Evolutionary conservation across 2,888 invertebrate genomes (phyloP).

Genomic region (Oasisia sp.): DNA sequence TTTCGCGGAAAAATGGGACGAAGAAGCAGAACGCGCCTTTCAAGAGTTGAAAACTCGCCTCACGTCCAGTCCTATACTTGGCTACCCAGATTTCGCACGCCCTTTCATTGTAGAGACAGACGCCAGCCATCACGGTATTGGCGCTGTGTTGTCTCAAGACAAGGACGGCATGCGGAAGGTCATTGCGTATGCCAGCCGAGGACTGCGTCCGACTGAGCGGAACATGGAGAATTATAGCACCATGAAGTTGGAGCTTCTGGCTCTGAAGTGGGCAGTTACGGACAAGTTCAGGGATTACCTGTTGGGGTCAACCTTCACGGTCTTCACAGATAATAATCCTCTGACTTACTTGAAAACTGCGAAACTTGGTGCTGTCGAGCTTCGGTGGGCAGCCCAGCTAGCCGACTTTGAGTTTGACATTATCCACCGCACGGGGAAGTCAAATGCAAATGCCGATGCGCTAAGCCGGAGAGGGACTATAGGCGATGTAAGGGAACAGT

Average conservation of each 20-base stretch:
- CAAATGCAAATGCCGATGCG: too few species aligned
- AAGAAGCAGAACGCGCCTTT: too few species aligned
- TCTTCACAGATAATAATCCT: conserved; percentile 28
- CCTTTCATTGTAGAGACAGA: neutral
- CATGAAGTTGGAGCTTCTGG: conserved; percentile 40
- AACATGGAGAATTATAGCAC: conserved; percentile 26
- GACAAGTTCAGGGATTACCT: conserved; percentile 41
- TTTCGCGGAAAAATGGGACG: too few species aligned
- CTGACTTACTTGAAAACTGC: conserved; percentile 31
- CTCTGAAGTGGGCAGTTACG: conserved; percentile 40
- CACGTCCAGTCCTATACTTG: neutral
- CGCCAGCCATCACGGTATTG: neutral
- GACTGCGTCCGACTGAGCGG: neutral
- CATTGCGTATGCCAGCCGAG: neutral
- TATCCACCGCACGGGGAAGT: neutral
- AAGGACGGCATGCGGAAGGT: neutral
- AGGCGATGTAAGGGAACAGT: neutral
- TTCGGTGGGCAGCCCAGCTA: conserved; percentile 40
- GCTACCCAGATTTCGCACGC: neutral
- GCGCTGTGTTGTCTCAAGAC: neutral
- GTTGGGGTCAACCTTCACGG: conserved; percentile 33
- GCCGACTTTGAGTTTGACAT: conserved; percentile 38
- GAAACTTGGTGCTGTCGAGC: conserved; percentile 43
- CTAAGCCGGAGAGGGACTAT: neutral
- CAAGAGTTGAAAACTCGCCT: neutral